Evolutionary conservation across 2,113 vertebrate genomes (phyloP), one percentile per base, ranked within the genome.

Genomic region (Lampris megalopsis): DNA sequence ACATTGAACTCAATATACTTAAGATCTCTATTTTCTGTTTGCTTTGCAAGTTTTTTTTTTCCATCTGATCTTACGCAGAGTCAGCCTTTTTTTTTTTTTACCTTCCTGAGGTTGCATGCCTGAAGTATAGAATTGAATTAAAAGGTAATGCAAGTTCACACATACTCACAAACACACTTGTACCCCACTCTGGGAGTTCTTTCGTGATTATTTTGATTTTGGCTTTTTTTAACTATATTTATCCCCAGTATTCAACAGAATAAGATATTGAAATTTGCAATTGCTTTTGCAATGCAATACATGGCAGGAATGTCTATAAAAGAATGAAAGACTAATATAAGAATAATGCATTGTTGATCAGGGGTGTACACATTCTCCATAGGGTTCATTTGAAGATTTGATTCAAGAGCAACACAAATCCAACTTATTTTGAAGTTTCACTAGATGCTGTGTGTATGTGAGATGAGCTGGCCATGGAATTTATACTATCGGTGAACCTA

Each of bases 361-460:
- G 1, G 2, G 37, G 42, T 10, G 2, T 24, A 61, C 64, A 52
- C 8, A 50, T 68, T 76, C 71, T 77, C 40, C 11, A 43, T 10
- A 3, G 1, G 41, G 70, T 36, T 56, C 40, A 9, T 70, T 75
- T 42, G 72, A 73, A 67, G 6, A 68, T 54, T 41, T 9, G 56
- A 69, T 74, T 71, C 50, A n/a, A 68, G 60, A 68, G 47, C 69
- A 62, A n/a, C 38, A 69, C 60, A 75, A 5, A 75, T 85, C 68
- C 53, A 60, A 77, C 80, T 75, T 24, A 66, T 77, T 66, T 74
- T 58, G 58, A 77, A 65, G 35, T 41, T 38, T 72, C 0, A 0
- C 57, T 62, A 65, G 62, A 72, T 87, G 70, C 41, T 77, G 66
- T 5, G 7, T 68, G 42, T 71, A 6, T 68, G 42, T 71, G 8